A percentile compares a stretch with the other conserved stretches of the same genome.
Evolutionary conservation across 2,113 vertebrate species (phyloP).

Genomic region (Microcebus griseorufus): DNA sequence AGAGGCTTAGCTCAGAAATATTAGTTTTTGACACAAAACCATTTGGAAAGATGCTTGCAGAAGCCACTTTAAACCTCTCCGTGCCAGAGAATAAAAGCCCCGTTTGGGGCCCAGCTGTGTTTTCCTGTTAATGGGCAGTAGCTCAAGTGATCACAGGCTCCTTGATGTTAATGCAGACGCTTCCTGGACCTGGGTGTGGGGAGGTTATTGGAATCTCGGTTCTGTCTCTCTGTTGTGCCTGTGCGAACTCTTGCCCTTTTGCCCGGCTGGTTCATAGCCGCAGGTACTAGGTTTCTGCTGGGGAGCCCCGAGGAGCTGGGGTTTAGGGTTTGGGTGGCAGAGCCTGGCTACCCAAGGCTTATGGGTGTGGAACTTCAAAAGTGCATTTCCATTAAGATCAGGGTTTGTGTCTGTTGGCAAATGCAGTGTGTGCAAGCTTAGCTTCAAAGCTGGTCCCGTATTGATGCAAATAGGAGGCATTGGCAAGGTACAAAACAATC

Average conservation of each 20-base stretch:
- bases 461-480: background rate
- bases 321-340: background rate
- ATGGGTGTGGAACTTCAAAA: background rate
- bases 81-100: background rate
- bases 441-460: background rate
- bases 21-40: constrained; percentile 53
- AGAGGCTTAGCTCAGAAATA: constrained; percentile 59
- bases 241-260: background rate
- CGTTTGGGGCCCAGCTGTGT: background rate
- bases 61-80: background rate
- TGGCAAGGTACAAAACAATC: background rate
- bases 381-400: background rate
- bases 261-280: fast-evolving
- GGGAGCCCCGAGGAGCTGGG: background rate
- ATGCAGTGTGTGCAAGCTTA: background rate
- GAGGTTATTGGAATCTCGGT: background rate
- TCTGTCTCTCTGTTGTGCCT: background rate
- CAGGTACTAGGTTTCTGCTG: background rate
- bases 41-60: constrained; percentile 21
- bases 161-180: background rate
- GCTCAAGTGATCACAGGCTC: background rate
- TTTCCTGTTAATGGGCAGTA: background rate
- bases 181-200: background rate
- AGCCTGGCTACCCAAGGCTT: background rate
- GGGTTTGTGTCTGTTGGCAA: background rate